Base-by-base conservation (phyloP, 2,797 vertebrate species). In the Paratrypauchen microcephalus region DNA sequence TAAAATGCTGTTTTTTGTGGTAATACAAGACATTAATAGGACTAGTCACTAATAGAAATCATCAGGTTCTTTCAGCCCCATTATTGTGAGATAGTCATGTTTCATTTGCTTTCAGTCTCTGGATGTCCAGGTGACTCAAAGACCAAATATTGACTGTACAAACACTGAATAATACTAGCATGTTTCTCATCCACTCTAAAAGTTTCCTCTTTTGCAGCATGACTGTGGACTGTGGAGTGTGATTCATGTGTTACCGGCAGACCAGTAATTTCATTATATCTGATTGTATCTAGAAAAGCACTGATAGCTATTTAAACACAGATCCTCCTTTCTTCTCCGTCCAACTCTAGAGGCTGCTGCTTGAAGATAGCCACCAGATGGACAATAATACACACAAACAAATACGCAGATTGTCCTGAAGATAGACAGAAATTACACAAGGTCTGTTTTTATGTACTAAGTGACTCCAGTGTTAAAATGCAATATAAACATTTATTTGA, bases 231-330 rank as follows among this genome's bases (percentile, higher is more conserved):
- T 54, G 55, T 28, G 24, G 75, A 45, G 78, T 72, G 79, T 82
- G 86, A 86, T 84, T 90, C 85, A 91, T 85, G 82, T 72, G 76
- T 87, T 87, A 87, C 86, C 56, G 81, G 84, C 84, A 87, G 80
- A 83, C 77, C 79, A 77, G 74, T 79, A 86, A 88, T 86, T 85
- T 86, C 79, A 87, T 88, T 88, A 85, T 77, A 88, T 74, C 81
- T 82, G 87, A 90, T 89, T 72, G 77, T 83, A 89, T 89, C 86
- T 65, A 2, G 36, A 79, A 68, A 36, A 78, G 77, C 74, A 74
- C 71, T 65, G 78, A 81, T 85, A 75, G 78, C 75, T 47, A 77
- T 83, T 85, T 73, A 71, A 82, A 86, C 68, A 5, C 50, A 70
- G 65, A 79, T 67, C 78, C 71, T 69, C 74, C 81, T 82, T 85